phyloP scores from a whole-genome alignment of 2,888 invertebrate genomes.

The Heliothis peltigera region DNA sequence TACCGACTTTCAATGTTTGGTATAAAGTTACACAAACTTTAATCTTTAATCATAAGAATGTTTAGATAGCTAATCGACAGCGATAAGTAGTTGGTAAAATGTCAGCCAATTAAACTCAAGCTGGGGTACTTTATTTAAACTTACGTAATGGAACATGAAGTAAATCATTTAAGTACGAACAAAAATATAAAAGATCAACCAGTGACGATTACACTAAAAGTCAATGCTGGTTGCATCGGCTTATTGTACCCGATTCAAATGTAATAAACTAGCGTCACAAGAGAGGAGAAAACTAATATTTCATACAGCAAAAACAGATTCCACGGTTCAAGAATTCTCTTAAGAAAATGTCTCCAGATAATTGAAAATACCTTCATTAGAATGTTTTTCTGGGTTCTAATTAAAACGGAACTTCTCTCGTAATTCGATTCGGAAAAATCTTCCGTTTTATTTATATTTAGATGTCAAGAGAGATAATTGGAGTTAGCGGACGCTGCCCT shows the following conservation, averaged over 20 bases:
- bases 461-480: constrained; percentile 13
- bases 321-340: constrained; percentile 3
- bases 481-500: constrained; percentile 23
- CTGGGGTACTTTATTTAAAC: neutral
- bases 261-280: neutral
- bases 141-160: neutral
- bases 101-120: neutral
- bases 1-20: too few species aligned
- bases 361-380: constrained; percentile 21
- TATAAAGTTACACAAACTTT: neutral
- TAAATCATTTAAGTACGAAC: neutral
- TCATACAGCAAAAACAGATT: neutral
- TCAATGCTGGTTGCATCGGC: neutral
- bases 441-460: constrained; percentile 19
- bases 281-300: neutral
- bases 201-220: neutral
- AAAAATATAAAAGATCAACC: neutral
- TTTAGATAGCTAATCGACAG: neutral
- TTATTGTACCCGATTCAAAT: neutral
- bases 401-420: constrained; percentile 18
- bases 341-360: constrained; percentile 17
- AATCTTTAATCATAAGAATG: neutral
- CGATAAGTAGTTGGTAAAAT: neutral
- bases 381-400: constrained; percentile 34
- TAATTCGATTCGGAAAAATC: constrained; percentile 16